phyloP scores from a whole-genome alignment of 2,113 vertebrate species.

The Pteropus alecto region DNA sequence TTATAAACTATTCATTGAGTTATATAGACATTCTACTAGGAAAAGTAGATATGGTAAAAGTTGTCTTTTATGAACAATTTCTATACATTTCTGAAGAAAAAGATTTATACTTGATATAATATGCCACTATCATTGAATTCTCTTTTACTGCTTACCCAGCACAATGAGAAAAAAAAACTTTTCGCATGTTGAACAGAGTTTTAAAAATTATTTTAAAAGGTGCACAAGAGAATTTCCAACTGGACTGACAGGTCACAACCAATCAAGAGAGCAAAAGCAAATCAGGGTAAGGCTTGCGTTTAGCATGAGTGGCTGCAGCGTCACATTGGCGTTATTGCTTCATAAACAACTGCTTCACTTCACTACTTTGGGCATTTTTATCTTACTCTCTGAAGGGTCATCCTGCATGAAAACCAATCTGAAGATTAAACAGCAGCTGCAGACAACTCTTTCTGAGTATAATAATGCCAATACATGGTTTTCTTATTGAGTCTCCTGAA shows the following conservation, averaged over 20 bases:
- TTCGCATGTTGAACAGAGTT: neutral
- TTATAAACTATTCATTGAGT: neutral
- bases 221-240: neutral
- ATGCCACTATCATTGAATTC: neutral
- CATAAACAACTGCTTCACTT: neutral
- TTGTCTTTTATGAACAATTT: neutral
- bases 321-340: neutral
- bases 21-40: neutral
- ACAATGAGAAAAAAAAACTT: neutral
- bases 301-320: neutral
- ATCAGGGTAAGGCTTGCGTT: neutral
- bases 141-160: neutral
- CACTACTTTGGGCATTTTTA: constrained; percentile 38
- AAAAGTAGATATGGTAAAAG: neutral
- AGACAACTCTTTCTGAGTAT: constrained; percentile 30
- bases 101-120: neutral
- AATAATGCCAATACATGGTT: neutral
- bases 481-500: neutral
- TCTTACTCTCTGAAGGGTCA: constrained; percentile 28
- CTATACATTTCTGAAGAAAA: neutral
- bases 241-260: neutral
- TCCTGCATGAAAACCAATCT: constrained; percentile 13
- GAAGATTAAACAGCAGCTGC: constrained; percentile 48
- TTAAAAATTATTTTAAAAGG: neutral
- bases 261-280: neutral